phyloP scores from a whole-genome alignment of 2,888 invertebrate genomes.

The Ferrisia virgata region DNA sequence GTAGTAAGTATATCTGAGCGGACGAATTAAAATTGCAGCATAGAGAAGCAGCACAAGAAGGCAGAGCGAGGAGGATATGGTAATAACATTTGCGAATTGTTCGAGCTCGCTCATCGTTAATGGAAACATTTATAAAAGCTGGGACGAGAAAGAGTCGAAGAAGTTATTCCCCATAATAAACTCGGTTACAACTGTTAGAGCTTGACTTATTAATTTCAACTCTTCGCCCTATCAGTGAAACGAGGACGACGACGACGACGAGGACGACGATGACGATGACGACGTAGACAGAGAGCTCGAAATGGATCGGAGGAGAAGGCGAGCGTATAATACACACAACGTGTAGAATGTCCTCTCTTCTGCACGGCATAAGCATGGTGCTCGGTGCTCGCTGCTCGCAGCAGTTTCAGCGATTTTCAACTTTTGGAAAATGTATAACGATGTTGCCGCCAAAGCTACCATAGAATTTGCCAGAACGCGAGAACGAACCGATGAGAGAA shows the following conservation, averaged over 20 bases:
- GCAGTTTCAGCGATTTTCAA: constrained; percentile 30
- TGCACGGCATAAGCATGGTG: too few relatives aligned
- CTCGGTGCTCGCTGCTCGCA: not conserved
- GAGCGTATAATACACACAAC: not conserved
- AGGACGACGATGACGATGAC: too few relatives aligned
- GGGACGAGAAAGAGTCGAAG: constrained; percentile 38
- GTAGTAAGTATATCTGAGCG: not conserved
- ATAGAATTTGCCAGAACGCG: not conserved
- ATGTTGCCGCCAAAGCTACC: not conserved
- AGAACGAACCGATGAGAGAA: too few relatives aligned
- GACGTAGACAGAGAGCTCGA: too few relatives aligned
- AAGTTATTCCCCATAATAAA: constrained; percentile 42
- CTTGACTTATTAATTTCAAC: constrained; percentile 43
- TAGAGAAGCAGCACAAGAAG: not conserved
- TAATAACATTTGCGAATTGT: constrained; percentile 40
- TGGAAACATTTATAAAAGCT: constrained; percentile 42
- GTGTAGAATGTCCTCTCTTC: not conserved
- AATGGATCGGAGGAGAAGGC: not conserved
- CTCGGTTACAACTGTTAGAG: constrained; percentile 45
- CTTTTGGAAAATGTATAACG: constrained; percentile 3
- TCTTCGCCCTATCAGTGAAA: not conserved
- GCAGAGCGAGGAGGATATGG: constrained; percentile 13
- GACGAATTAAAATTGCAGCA: constrained; percentile 34
- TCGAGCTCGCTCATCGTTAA: constrained; percentile 42
- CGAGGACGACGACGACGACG: not conserved